Conservation (phyloP, 2,113 vertebrate genomes). For the Phalacrocorax brasilianus region DNA sequence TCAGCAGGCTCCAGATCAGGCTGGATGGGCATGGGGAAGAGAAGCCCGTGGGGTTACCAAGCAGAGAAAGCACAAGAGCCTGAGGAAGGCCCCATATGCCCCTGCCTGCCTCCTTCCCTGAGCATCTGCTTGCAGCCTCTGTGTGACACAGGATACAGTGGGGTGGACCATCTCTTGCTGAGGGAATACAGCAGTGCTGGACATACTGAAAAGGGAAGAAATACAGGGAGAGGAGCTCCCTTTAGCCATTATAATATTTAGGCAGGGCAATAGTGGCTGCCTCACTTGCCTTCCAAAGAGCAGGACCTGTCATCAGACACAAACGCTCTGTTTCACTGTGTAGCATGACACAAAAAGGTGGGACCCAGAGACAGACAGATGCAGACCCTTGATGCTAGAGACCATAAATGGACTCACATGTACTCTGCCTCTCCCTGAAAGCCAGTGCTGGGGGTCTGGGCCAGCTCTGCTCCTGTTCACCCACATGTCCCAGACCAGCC, state of each 20-base stretch:
- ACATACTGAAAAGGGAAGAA: not conserved
- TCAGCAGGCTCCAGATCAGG: not conserved
- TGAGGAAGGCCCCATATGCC: not conserved
- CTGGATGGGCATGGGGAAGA: rapidly evolving
- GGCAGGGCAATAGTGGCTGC: not conserved
- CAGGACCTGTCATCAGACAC: not conserved
- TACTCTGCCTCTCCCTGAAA: not conserved
- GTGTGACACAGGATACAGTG: too few species aligned
- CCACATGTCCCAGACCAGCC: not conserved
- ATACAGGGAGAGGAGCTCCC: not conserved
- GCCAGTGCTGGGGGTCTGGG: not conserved
- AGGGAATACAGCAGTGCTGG: not conserved
- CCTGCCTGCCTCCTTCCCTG: not conserved
- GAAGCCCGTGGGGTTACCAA: not conserved
- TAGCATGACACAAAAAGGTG: not conserved
- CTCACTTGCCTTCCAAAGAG: not conserved
- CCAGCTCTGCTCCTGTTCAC: not conserved
- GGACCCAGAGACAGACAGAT: not conserved
- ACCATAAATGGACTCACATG: rapidly evolving
- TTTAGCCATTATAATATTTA: not conserved
- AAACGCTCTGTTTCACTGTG: not conserved
- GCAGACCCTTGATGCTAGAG: not conserved
- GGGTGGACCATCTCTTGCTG: not conserved
- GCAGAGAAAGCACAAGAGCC: not conserved
- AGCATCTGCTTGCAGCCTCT: not conserved